These are phyloP conservation scores for Melanocharis versteri DNA, from an alignment of 2,113 vertebrate species.

Conservation along the genomic window DNA sequence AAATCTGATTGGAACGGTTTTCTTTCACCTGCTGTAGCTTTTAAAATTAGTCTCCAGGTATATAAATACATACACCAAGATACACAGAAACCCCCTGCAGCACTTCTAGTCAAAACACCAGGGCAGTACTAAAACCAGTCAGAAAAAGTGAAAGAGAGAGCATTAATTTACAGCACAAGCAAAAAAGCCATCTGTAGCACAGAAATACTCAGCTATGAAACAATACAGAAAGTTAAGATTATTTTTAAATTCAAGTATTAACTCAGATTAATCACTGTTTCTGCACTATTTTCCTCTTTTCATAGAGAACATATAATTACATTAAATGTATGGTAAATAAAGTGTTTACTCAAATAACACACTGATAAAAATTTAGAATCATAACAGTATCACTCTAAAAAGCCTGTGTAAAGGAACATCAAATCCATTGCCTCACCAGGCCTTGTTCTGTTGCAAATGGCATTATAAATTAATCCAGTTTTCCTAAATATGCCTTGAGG, in stretches of 20 bases:
- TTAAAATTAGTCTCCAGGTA: background rate
- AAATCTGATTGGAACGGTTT: slow-evolving; percentile 1
- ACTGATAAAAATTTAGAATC: slow-evolving; percentile 48
- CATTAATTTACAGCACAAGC: background rate
- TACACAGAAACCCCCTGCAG: background rate
- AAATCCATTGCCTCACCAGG: background rate
- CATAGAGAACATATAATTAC: slow-evolving; percentile 20
- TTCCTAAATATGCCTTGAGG: slow-evolving; percentile 31
- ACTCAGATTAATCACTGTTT: slow-evolving; percentile 51
- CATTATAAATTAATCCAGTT: slow-evolving; percentile 48
- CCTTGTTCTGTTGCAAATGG: background rate
- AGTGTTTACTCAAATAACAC: slow-evolving; percentile 62
- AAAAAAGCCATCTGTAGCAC: background rate
- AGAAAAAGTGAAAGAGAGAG: background rate
- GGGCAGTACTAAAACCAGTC: background rate
- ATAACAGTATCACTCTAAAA: background rate
- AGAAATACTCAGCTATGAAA: background rate
- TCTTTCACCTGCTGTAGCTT: background rate
- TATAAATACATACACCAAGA: background rate
- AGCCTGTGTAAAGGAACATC: background rate
- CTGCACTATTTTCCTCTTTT: background rate
- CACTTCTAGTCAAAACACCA: background rate
- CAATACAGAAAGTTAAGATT: background rate
- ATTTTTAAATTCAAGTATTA: slow-evolving; percentile 35
- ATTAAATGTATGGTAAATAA: slow-evolving; percentile 54